Percentiles rank a stretch among this genome's conserved stretches.
Conservation (phyloP, 2,113 vertebrate species). For the Callithrix jacchus region DNA sequence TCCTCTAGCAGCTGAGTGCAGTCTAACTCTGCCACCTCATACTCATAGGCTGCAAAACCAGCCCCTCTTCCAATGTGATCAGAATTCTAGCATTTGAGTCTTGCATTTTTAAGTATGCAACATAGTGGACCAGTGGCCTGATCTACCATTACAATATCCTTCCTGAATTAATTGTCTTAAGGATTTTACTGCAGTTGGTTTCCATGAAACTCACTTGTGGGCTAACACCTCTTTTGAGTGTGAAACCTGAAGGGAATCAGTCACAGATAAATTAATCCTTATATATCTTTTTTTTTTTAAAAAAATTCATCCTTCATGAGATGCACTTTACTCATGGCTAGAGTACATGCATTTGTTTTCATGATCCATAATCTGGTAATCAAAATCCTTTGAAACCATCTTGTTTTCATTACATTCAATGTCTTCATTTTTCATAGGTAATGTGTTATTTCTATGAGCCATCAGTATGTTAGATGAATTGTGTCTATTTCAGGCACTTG, state of each 20-base stretch:
- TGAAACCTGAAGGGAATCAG: background rate
- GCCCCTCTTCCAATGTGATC: background rate
- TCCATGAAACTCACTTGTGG: background rate
- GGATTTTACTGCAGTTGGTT: background rate
- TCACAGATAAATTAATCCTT: background rate
- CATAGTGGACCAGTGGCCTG: background rate
- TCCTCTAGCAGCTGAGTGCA: background rate
- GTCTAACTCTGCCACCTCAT: background rate
- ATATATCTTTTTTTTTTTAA: background rate
- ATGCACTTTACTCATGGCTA: background rate
- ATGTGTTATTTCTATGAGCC: background rate
- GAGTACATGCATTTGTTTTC: background rate
- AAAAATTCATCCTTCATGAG: background rate
- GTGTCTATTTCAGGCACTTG: background rate
- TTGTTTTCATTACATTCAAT: background rate
- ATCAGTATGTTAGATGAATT: background rate
- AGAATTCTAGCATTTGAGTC: background rate
- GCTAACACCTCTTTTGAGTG: background rate
- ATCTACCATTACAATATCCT: background rate
- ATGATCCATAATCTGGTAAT: background rate
- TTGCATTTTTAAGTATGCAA: background rate
- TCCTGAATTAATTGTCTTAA: background rate
- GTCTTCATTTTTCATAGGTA: constrained; percentile 21
- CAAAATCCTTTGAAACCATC: background rate
- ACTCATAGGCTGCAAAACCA: background rate